Evolutionary conservation across 2,888 invertebrate genomes (phyloP).

Genomic region (Anoplius nigerrimus): DNA sequence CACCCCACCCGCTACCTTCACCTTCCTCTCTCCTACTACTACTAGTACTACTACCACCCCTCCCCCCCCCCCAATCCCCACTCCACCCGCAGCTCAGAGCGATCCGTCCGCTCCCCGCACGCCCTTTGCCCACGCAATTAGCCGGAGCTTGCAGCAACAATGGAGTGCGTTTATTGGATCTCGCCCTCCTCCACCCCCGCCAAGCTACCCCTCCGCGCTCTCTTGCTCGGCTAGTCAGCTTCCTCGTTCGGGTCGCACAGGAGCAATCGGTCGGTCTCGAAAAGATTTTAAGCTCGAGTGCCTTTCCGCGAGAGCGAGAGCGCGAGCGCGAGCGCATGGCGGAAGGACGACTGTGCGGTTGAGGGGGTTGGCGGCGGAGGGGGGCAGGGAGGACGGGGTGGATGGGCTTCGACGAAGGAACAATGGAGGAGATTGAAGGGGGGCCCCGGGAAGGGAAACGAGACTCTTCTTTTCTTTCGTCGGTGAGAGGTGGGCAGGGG

Average conservation of each 20-base stretch:
- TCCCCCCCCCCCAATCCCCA: neutral
- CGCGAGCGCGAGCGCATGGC: neutral
- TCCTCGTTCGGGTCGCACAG: neutral
- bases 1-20: too few species aligned
- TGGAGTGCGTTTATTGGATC: slow-evolving; percentile 47
- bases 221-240: neutral
- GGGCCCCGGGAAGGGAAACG: neutral
- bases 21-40: too few species aligned
- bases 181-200: neutral
- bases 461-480: neutral
- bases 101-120: too few species aligned
- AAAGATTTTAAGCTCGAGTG: slow-evolving; percentile 45
- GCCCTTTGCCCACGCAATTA: slow-evolving; percentile 37
- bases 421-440: neutral
- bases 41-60: too few species aligned
- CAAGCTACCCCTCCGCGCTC: too few species aligned
- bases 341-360: neutral
- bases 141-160: slow-evolving; percentile 41
- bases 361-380: slow-evolving; percentile 3
- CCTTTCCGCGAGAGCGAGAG: slow-evolving; percentile 24
- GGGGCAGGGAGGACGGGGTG: neutral
- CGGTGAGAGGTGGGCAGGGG: neutral
- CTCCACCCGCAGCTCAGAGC: too few species aligned
- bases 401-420: slow-evolving; percentile 5
- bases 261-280: slow-evolving; percentile 40